Conservation (phyloP, 2,888 invertebrate species). For the Meiosimyza decipiens region DNA sequence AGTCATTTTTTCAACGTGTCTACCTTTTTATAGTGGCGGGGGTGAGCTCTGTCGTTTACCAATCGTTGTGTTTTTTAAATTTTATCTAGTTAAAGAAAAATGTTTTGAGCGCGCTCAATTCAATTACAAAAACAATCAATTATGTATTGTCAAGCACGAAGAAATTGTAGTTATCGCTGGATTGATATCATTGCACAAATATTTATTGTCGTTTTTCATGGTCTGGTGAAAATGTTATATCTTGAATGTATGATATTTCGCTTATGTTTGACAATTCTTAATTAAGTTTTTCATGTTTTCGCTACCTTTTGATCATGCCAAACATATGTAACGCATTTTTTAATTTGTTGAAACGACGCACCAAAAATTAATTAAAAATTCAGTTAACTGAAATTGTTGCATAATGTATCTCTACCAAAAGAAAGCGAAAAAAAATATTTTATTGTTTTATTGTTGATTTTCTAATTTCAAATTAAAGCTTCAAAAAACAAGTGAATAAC, state of each 20-base stretch:
- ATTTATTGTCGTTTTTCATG: neutral
- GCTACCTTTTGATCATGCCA: conserved; percentile 64
- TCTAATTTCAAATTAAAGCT: too few relatives aligned
- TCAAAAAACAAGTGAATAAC: too few relatives aligned
- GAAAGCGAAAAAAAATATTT: too few relatives aligned
- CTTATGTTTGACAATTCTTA: conserved; percentile 60
- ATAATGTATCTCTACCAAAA: too few relatives aligned
- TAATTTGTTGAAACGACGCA: conserved; percentile 5
- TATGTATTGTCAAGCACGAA: conserved; percentile 58
- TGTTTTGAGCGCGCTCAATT: conserved; percentile 48
- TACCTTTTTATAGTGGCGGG: neutral
- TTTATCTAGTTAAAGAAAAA: conserved; percentile 9
- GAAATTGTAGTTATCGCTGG: conserved; percentile 29
- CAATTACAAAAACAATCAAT: conserved; percentile 63
- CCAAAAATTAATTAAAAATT: conserved; percentile 4
- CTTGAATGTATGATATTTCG: conserved; percentile 41
- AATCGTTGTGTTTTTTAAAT: neutral
- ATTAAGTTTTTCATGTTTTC: conserved; percentile 62
- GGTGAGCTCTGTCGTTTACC: neutral
- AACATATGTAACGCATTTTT: conserved; percentile 50
- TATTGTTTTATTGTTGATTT: too few relatives aligned
- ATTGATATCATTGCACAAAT: too few relatives aligned
- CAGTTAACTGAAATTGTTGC: conserved; percentile 8
- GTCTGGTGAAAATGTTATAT: neutral
- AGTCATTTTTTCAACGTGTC: neutral